Percentiles rank a stretch among this genome's conserved stretches.
phyloP scores from a whole-genome alignment of 2,113 vertebrate species.

The Eudorcas thomsonii region DNA sequence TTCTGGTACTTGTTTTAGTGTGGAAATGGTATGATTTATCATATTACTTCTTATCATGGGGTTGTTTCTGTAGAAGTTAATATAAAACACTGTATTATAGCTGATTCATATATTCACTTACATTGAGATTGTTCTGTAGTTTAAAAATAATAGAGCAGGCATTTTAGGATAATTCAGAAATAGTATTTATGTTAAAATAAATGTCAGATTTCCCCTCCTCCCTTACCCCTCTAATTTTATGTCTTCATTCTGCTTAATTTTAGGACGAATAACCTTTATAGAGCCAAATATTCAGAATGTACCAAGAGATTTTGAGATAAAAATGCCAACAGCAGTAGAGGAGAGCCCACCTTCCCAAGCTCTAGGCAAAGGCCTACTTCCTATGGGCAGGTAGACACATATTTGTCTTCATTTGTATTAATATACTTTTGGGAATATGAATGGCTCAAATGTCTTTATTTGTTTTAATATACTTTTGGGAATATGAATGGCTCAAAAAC shows the following conservation, averaged over 20 bases:
- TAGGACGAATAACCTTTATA: slow-evolving; percentile 93
- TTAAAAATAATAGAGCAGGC: neutral
- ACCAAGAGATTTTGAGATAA: slow-evolving; percentile 97
- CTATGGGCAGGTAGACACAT: slow-evolving; percentile 72
- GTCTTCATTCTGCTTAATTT: slow-evolving; percentile 54
- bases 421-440: neutral
- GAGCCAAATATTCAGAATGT: slow-evolving; percentile 98
- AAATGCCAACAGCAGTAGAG: slow-evolving; percentile 87
- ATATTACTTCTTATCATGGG: neutral
- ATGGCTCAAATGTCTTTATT: neutral
- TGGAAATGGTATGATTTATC: neutral
- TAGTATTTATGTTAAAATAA: neutral
- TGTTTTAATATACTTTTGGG: neutral
- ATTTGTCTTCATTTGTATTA: slow-evolving; percentile 5
- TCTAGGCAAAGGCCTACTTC: slow-evolving; percentile 7
- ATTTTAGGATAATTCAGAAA: slow-evolving; percentile 26
- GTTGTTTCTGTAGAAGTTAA: neutral
- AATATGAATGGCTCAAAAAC: neutral
- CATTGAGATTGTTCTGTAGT: neutral
- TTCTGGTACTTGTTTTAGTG: neutral
- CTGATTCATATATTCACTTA: neutral
- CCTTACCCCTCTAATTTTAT: slow-evolving; percentile 30
- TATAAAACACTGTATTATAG: neutral
- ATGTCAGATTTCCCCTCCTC: neutral
- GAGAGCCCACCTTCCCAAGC: slow-evolving; percentile 89